phyloP scores from a whole-genome alignment of 1,140 invertebrate species.

The Drosophila ironensis region DNA sequence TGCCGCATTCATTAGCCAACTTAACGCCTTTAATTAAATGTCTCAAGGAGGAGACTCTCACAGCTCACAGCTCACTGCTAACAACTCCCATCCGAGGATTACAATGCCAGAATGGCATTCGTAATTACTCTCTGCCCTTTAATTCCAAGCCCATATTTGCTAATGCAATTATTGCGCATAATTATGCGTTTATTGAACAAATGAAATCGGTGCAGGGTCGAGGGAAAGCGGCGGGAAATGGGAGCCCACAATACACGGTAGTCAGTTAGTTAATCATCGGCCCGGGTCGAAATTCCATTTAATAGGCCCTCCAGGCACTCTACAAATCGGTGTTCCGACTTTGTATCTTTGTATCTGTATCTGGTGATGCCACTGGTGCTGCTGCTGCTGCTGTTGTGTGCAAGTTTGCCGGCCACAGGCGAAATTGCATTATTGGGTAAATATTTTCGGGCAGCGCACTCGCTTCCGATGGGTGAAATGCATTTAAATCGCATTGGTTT shows the following conservation, averaged over 20 bases:
- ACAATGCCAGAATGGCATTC: constrained; percentile 25
- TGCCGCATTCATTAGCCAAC: constrained; percentile 59
- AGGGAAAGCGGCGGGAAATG: not conserved
- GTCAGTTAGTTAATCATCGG: constrained; percentile 29
- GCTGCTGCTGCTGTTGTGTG: no score
- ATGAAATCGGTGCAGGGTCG: constrained; percentile 28
- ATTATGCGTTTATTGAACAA: constrained; percentile 71
- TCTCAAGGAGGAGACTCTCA: constrained; percentile 14
- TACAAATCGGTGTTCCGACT: not conserved
- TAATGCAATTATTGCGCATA: constrained; percentile 72
- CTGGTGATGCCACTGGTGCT: no score
- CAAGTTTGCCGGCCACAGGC: constrained; percentile 8
- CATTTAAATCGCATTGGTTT: constrained; percentile 35
- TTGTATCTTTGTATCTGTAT: no score
- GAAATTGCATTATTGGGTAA: constrained; percentile 55
- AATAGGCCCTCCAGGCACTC: constrained; percentile 17
- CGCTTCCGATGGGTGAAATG: not conserved
- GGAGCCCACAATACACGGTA: not conserved
- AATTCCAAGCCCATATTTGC: constrained; percentile 59
- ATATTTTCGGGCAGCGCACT: constrained; percentile 50
- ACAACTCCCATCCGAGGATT: constrained; percentile 10
- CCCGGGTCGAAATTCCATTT: constrained; percentile 20
- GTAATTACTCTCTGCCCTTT: constrained; percentile 46
- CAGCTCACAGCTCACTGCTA: not conserved
- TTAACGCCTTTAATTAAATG: constrained; percentile 70